Evolutionary conservation across 1,140 invertebrate species (phyloP), one percentile per base, ranked within the genome.

Genomic region (Andricus grossulariae): DNA sequence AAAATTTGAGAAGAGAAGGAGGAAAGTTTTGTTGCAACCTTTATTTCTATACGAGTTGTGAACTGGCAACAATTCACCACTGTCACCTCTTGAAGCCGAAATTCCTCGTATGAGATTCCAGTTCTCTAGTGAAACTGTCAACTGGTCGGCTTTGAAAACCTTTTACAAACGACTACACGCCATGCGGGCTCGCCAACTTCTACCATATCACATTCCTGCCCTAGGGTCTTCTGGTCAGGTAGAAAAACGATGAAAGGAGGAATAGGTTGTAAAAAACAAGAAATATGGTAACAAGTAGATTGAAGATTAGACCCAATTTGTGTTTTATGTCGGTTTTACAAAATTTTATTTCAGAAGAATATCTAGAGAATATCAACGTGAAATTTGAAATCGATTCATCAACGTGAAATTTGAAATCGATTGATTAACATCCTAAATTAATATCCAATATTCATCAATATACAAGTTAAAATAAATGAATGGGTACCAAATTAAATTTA

Each of bases 161-260:
- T 66, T 66, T 66, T 66, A 66, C 60, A 66, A 66, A 66, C 60
- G 60, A 66, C 60, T 66, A 66, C 39, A 66, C 60, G 39, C 60
- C 60, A 66, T 66, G 25, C 60, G 60, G 60, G 60, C 25, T 66
- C 21, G 3, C 25, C 60, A 66, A n/a, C 57, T 66, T 32, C 25
- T 5, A 32, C 25, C 25, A 66, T 66, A 66, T 66, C 39, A 66
- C 60, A 66, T 66, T 66, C 60, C 32, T 45, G 60, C 32, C 16
- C 32, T n/a, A 66, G 60, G 25, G 60, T 66, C 45, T 66, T 66
- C 60, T 66, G 60, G 60, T 66, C 60, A 66, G 60, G 39, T 21
- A 25, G 25, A 32, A 60, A n/a, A 39, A 66, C 25, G 32, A 5
- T 15, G 25, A 16, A 21, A 21, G 39, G n/a, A 66, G 60, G 12